Evolutionary conservation across 2,797 vertebrate genomes (phyloP), one percentile per base, ranked within the genome.

Genomic region (Bradypus variegatus): DNA sequence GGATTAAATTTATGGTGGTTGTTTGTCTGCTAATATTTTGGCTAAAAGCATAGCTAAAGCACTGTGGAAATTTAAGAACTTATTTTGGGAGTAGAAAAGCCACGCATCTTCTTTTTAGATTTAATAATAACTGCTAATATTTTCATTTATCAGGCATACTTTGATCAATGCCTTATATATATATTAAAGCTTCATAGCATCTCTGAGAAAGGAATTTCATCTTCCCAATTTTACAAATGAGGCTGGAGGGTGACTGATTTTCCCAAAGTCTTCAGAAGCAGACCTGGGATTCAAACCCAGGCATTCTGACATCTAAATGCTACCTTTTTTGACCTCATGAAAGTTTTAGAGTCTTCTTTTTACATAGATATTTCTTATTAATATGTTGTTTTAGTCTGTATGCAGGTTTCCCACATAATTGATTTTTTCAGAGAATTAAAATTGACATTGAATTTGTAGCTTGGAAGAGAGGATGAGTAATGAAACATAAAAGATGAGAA

Each of bases 31-130:
- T 75, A 67, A 85, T 27, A 53, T 64, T 95, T 90, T 87, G 29
- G 33, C 48, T 64, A 65, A 64, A 58, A 80, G 19, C 2, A 31
- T 19, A 72, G 16, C 13, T 80, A 31, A 76, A 82, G 2, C 41
- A 79, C 77, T 55, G n/a, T 82, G 62, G 27, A 94, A 92, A 77
- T 93, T 79, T 95, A 92, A 91, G 58, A 89, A 89, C 45, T 87
- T 60, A 73, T 25, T 23, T 76, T 88, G 86, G 67, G 16, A 69
- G 19, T 77, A 88, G 64, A 93, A 85, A 83, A 91, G 25, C 8
- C 62, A 72, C 64, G 16, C 18, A 60, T 76, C 23, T 91, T 92
- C 79, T 67, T 84, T 86, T 64, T 83, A 87, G 16, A 77, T 79
- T 78, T 69, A 88, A 85, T 29, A 5, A 64, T 76, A 84, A 70